phyloP scores from a whole-genome alignment of 2,113 vertebrate genomes.

The Pseudorectes ferrugineus region DNA sequence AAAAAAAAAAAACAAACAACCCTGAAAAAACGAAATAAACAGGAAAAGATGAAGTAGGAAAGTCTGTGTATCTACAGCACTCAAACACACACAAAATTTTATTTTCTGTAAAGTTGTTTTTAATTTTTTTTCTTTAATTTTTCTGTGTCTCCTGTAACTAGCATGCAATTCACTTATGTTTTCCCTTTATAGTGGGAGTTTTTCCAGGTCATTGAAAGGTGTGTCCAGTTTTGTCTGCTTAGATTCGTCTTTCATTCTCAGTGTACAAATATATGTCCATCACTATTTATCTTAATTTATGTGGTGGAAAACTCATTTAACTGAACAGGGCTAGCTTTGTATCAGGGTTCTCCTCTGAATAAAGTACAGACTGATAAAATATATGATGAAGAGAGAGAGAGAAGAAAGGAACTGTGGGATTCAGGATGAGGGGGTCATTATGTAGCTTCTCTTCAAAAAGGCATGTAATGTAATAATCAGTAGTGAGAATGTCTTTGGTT shows the following conservation, averaged over 20 bases:
- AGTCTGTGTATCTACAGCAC: not conserved
- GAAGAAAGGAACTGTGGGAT: not conserved
- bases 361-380: not conserved
- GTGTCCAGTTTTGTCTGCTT: not conserved
- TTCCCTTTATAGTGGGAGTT: not conserved
- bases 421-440: fast-evolving
- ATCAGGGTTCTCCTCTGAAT: not conserved
- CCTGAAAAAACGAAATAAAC: fast-evolving
- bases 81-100: fast-evolving
- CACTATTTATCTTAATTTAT: not conserved
- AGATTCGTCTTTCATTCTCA: not conserved
- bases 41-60: not conserved
- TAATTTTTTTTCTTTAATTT: not conserved
- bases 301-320: not conserved
- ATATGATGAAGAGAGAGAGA: not conserved
- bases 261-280: not conserved
- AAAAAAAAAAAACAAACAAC: not conserved
- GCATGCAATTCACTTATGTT: not conserved
- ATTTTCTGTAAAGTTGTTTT: not conserved
- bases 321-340: not conserved
- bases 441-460: not conserved
- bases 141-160: not conserved
- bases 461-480: fast-evolving
- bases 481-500: not conserved
- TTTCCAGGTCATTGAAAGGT: not conserved